Conservation (phyloP, 2,113 vertebrate genomes). For the Archocentrus centrarchus region DNA sequence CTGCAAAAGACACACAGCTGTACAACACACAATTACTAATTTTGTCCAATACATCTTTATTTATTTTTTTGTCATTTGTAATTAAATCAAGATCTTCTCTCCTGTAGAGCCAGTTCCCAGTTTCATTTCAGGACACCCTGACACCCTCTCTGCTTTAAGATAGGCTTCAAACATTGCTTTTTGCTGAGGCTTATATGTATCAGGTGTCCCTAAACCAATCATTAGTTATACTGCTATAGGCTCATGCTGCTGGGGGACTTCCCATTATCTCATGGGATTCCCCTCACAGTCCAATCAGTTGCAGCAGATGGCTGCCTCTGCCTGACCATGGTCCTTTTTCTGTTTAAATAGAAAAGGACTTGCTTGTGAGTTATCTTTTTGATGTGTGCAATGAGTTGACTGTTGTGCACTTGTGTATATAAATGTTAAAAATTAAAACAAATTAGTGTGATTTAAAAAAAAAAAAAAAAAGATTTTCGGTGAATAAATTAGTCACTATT, state of each 20-base stretch:
- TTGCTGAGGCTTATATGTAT: neutral
- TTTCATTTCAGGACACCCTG: no score
- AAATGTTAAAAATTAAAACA: no score
- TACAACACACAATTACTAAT: no score
- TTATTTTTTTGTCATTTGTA: no score
- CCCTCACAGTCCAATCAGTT: neutral
- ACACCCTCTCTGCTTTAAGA: no score
- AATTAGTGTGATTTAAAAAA: neutral
- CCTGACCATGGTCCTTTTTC: neutral
- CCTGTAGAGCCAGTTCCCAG: no score
- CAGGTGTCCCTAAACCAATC: neutral
- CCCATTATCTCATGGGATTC: no score
- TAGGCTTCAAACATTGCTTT: neutral
- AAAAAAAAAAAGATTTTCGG: neutral
- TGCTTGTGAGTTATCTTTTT: neutral
- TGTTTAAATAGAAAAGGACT: neutral
- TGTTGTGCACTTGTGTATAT: no score
- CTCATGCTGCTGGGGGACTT: neutral
- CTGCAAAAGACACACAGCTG: no score
- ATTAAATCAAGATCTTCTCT: no score
- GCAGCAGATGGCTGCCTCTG: neutral
- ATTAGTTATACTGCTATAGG: neutral
- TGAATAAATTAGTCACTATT: neutral
- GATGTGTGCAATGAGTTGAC: no score
- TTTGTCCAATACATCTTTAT: no score